phyloP scores from a whole-genome alignment of 2,888 invertebrate genomes.

The Pimpla rufipes region DNA sequence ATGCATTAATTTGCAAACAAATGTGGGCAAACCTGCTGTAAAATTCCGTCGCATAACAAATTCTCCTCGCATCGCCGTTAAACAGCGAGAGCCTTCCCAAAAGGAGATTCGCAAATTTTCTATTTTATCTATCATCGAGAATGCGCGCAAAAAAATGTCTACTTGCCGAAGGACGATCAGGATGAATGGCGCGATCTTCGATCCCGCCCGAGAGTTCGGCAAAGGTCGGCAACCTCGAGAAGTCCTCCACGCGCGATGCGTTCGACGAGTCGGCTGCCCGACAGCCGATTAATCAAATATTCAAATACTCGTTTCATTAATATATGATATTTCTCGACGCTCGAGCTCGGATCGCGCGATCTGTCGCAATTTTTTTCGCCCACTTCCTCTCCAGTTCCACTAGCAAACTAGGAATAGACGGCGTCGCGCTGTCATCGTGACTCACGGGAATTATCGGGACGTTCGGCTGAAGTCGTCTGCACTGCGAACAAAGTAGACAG shows the following conservation, averaged over 20 bases:
- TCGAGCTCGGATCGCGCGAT: background rate
- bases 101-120: background rate
- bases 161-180: background rate
- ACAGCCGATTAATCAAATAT: slow-evolving; percentile 9
- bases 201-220: background rate
- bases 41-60: background rate
- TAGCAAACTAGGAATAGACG: background rate
- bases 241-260: background rate
- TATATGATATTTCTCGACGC: background rate
- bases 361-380: background rate
- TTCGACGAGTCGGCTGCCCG: background rate
- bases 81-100: background rate
- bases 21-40: background rate
- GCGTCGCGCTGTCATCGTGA: background rate
- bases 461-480: background rate
- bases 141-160: background rate
- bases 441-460: background rate
- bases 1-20: too few species aligned
- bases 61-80: background rate
- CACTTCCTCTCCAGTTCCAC: background rate
- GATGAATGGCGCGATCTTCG: background rate
- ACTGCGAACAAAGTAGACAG: background rate
- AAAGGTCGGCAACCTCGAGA: slow-evolving; percentile 8
- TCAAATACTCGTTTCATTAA: background rate
- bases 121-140: background rate